Evolutionary conservation across 2,113 vertebrate genomes (phyloP), one percentile per base, ranked within the genome.

Genomic region (Pantherophis guttatus): DNA sequence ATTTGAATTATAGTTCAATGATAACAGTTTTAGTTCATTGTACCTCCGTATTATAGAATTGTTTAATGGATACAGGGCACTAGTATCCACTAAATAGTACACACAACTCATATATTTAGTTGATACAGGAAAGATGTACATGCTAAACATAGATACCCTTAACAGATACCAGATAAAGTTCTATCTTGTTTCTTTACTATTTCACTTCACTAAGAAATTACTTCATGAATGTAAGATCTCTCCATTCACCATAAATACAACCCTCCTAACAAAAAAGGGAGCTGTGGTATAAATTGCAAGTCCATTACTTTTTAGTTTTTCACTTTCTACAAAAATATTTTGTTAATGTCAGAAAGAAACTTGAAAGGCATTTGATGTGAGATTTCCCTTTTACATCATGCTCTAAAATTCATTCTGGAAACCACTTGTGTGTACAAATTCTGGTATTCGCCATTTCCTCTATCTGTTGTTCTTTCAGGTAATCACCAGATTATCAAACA

Each of bases 401-500:
- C 91, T 92, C 95, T 11, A 75, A 33, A 92, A 89, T 58, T 91
- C 86, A 24, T 90, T 1, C 88, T 95, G 26, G 93, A 96, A 94
- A 89, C 48, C 91, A 94, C 91, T 91, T 54, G 8, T 94, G 44
- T 94, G 53, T 94, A 52, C 89, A 94, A 85, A 92, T 94, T 90
- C 86, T 94, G 44, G 44, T 94, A 95, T 89, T 94, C 95, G 58
- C 59, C 93, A 94, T 44, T 81, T 54, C 92, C 88, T 96, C 91
- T 86, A 85, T 94, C 96, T 92, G 97, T 93, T 97, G 94, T 96
- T 96, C 93, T 97, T 97, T 93, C 97, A 98, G 98, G 98, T 98
- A 94, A 98, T 98, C 96, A 98, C 98, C 97, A 98, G 98, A 97
- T 96, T 98, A 95, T 98, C 98, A 91, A 98, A 97, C 97, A 98